Evolutionary conservation across 1,140 invertebrate species (phyloP).

Genomic region (Pomphorhynchus laevis): DNA sequence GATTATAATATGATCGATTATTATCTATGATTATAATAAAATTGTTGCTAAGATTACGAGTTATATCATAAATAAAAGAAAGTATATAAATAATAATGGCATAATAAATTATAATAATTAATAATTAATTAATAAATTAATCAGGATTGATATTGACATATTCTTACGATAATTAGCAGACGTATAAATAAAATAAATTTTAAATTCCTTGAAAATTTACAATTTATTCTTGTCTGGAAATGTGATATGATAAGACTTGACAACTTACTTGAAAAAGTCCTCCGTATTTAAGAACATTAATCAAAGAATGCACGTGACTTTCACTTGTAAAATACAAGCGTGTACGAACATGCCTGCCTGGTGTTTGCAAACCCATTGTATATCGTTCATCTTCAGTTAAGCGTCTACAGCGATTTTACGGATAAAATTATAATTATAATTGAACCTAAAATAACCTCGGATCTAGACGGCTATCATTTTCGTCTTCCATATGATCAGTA

Average conservation of each 20-base stretch:
- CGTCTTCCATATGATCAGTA: slow-evolving; percentile 29
- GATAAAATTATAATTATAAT: not conserved
- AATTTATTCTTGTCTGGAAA: no score
- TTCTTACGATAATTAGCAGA: no score
- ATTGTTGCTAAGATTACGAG: no score
- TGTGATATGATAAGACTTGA: not conserved
- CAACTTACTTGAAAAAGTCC: slow-evolving; percentile 39
- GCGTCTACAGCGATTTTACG: slow-evolving; percentile 7
- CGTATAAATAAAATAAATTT: no score
- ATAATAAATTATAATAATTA: no score
- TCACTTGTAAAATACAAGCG: slow-evolving; percentile 93
- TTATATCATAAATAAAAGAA: no score
- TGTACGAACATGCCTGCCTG: slow-evolving; percentile 72
- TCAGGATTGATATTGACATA: no score
- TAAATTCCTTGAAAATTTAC: no score
- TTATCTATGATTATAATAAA: no score
- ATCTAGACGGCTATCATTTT: slow-evolving; percentile 42
- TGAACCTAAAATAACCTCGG: slow-evolving; percentile 41
- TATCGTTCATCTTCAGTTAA: slow-evolving; percentile 26
- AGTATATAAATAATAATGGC: no score
- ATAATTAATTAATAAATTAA: no score
- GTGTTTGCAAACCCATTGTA: slow-evolving; percentile 81
- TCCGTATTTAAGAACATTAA: slow-evolving; percentile 70
- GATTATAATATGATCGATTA: no score
- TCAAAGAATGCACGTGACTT: slow-evolving; percentile 81